Evolutionary conservation across 2,113 vertebrate genomes (phyloP).

Genomic region (Copsychus sechellarum): DNA sequence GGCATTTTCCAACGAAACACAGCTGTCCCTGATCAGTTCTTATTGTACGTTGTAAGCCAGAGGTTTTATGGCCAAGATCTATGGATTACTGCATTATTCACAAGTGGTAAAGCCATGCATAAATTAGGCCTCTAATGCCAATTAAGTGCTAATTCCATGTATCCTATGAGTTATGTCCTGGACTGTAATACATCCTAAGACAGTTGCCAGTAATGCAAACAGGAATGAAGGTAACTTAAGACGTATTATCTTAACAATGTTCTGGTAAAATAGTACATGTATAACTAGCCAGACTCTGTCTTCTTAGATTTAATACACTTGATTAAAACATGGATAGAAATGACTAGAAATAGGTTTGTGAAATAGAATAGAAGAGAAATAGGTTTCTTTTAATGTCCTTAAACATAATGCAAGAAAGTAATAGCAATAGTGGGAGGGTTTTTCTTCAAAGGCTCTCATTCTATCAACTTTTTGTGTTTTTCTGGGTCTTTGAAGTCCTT

Average conservation of each 20-base stretch:
- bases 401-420: background rate
- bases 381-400: background rate
- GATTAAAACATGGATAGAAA: background rate
- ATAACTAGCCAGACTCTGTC: background rate
- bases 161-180: conserved; percentile 14
- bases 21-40: conserved; percentile 38
- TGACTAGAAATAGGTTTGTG: background rate
- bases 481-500: background rate
- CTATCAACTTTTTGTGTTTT: background rate
- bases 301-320: background rate
- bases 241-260: background rate
- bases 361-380: background rate
- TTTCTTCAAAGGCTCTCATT: background rate
- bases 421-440: background rate
- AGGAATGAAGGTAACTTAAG: conserved; percentile 1
- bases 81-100: conserved; percentile 44
- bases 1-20: conserved; percentile 28
- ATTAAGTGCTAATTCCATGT: conserved; percentile 32
- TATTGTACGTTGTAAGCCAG: background rate
- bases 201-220: background rate
- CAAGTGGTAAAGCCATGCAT: conserved; percentile 40
- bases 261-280: background rate
- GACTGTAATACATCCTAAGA: background rate
- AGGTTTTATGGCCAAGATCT: conserved; percentile 38
- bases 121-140: conserved; percentile 47